Evolutionary conservation across 1,140 invertebrate genomes (phyloP).

Genomic region (Aphelinus certus): DNA sequence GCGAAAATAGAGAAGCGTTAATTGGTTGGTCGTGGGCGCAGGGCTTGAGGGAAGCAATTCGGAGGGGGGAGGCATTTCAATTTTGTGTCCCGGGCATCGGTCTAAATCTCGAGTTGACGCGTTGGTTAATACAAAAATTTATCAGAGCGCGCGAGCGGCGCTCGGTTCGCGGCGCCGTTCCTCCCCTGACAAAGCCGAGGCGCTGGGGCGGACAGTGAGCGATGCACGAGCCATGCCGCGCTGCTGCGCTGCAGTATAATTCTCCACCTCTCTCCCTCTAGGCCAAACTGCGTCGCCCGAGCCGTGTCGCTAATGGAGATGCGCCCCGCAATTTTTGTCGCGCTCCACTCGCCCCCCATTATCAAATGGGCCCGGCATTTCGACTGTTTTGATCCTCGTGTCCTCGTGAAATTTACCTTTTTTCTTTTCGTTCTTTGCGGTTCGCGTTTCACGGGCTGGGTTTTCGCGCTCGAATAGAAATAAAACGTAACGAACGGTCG

Average conservation of each 20-base stretch:
- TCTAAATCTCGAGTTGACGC: conserved; percentile 15
- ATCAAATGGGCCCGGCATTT: no score
- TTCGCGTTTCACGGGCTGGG: no score
- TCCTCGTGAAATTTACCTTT: no score
- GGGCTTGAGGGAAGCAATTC: no score
- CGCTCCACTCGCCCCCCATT: no score
- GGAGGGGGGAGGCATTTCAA: no score
- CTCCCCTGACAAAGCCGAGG: conserved; percentile 48
- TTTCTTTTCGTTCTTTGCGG: no score
- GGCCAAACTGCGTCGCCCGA: conserved; percentile 41
- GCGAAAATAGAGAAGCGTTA: no score
- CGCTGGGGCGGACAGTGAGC: conserved; percentile 52
- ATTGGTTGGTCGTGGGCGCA: no score
- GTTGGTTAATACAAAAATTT: conserved; percentile 27
- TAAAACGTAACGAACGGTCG: no score
- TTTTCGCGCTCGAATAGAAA: no score
- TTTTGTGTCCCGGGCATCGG: not conserved
- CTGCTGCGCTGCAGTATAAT: conserved; percentile 44
- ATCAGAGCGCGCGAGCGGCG: conserved; percentile 7
- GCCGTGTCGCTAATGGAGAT: conserved; percentile 44
- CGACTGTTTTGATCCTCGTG: no score
- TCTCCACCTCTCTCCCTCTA: conserved; percentile 37
- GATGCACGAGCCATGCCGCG: conserved; percentile 42
- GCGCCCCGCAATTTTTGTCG: not conserved
- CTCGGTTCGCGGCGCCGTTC: not conserved